phyloP scores from a whole-genome alignment of 2,888 invertebrate genomes.

The Sarcophaga rosellei region DNA sequence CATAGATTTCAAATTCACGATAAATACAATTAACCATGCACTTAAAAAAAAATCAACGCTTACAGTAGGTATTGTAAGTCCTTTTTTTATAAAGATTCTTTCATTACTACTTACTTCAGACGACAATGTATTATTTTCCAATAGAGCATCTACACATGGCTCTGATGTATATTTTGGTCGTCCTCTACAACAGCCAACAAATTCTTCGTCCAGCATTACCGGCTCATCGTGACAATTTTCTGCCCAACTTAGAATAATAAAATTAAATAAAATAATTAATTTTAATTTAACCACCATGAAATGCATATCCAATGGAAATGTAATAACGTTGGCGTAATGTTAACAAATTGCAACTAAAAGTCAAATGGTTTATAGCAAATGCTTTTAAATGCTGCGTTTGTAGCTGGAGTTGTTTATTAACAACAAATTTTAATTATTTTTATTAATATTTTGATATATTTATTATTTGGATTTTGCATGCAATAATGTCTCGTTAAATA shows the following conservation, averaged over 20 bases:
- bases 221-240: conserved; percentile 40
- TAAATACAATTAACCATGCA: conserved; percentile 68
- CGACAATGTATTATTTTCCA: conserved; percentile 55
- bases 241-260: not conserved
- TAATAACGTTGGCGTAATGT: not conserved
- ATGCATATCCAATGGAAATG: conserved; percentile 7
- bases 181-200: conserved; percentile 60
- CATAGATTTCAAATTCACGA: conserved; percentile 60
- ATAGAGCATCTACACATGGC: conserved; percentile 52
- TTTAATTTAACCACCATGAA: conserved; percentile 9
- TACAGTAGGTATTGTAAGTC: not conserved
- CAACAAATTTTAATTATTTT: not conserved
- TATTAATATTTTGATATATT: not conserved
- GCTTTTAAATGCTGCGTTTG: conserved; percentile 15
- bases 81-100: not conserved
- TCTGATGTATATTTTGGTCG: conserved; percentile 64
- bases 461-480: not conserved
- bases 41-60: conserved; percentile 8
- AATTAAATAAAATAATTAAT: conserved; percentile 13
- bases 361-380: not conserved
- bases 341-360: conserved; percentile 19
- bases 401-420: not conserved
- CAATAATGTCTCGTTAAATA: not conserved
- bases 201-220: conserved; percentile 40
- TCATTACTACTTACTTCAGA: conserved; percentile 36